Base-by-base conservation (phyloP, 2,797 vertebrate genomes). In the Pseudocheirus occidentalis region DNA sequence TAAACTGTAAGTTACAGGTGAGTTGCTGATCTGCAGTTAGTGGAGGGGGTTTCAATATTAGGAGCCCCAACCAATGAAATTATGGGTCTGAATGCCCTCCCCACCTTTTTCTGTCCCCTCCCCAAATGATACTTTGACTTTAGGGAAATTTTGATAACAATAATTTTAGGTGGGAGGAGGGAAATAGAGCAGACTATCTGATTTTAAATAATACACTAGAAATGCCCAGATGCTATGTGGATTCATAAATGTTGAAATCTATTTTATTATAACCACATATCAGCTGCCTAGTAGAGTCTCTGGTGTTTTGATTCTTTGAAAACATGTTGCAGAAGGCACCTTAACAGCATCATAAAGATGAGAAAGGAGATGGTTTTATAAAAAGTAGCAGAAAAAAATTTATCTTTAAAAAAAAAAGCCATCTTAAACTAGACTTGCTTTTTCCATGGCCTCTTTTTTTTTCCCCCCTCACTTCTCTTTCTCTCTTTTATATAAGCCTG, bases 301-400 rank as follows among this genome's bases (percentile, higher is more conserved):
- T 90, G 92, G 97, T 94, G 96, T 93, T 92, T 95, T 89, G 73
- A 93, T 97, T 94, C 94, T 96, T 98, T 97, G 95, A 96, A 97
- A 97, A 97, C 94, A 95, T 96, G 73, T 96, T 94, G 40, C 92
- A 98, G 97, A 97, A 96, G 95, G 97, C 96, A 97, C 97, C 89
- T 94, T 97, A 97, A 97, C 97, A 95, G 96, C 94, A 97, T 94
- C 57, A 0, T 95, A 96, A 96, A 97, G 94, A 96, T 96, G 92
- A 95, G 95, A 95, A 94, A 93, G 94, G 57, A 95, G 92, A 91
- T 16, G 94, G 55, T 55, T 73, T 92, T 90, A 89, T 92, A 93
- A 95, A 93, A 91, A 96, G 94, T 96, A 90, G 94, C 62, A 97
- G 95, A 91, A 90, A 50, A 31, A 4, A 14, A 90, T 95, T 97